Base-by-base conservation (phyloP, 2,888 invertebrate genomes). In the Chymomyza caudatula region DNA sequence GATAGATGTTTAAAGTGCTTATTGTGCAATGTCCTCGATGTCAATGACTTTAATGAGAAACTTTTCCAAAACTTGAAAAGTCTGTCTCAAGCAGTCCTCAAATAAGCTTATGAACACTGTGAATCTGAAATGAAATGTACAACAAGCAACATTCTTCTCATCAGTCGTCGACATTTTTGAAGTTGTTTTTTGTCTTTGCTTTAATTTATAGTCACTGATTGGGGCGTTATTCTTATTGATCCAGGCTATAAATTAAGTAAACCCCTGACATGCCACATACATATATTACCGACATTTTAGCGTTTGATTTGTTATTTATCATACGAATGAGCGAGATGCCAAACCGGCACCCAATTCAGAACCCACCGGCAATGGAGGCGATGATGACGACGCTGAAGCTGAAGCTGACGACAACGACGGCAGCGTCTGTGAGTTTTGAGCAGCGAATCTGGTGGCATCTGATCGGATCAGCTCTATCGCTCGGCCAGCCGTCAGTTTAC, bases 191-290 rank as follows among this genome's bases (percentile, higher is more conserved):
- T 87, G 86, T 87, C 82, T 83, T 76, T 87, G 87, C 74, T 85
- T 87, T 84, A 87, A 84, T 84, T 84, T 84, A 84, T 84, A 81
- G 84, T 87, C 87, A 81, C 85, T 87, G 84, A 84, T 84, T 84
- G 84, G 87, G 84, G 87, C 87, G 84, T 84, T 87, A 84, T 84
- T 84, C 84, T 84, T 84, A 87, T 87, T 84, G 84, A 87, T 84
- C 84, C 87, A 87, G 87, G 84, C 82, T 81, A 84, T 84, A 84
- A 84, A 84, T 84, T 86, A 86, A 61, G 78, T 71, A 71, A 87
- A 74, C 73, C 86, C 76, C 83, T 87, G 83, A 84, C 83, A 83
- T 72, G 76, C 81, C 83, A 86, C 87, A 87, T 84, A 86, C 87
- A 87, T 84, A 84, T 84, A 84, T 84, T 84, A 86, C 87, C 82